Evolutionary conservation across 2,797 vertebrate genomes (phyloP).

Genomic region (Phoeniculus purpureus): DNA sequence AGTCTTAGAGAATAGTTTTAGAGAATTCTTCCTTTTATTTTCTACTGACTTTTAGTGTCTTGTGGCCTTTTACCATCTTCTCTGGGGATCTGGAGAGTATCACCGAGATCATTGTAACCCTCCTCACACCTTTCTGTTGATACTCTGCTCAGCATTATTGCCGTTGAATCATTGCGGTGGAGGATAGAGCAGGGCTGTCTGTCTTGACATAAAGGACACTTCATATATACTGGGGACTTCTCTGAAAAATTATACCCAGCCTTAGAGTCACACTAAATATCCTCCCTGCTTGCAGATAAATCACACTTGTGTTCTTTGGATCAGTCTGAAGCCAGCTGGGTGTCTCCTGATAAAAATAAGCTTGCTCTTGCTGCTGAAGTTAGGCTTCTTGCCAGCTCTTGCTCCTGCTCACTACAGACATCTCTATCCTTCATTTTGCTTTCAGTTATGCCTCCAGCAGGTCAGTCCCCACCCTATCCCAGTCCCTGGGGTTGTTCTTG

Average conservation of each 20-base stretch:
- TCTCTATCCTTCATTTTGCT: background rate
- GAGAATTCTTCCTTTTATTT: background rate
- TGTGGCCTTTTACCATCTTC: background rate
- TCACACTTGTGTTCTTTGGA: background rate
- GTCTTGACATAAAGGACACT: background rate
- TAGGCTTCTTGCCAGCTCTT: background rate
- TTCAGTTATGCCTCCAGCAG: background rate
- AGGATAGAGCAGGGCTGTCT: background rate
- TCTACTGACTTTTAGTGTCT: background rate
- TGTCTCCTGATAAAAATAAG: background rate
- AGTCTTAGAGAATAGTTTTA: background rate
- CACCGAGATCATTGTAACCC: background rate
- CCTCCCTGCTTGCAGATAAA: conserved; percentile 7
- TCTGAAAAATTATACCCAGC: background rate
- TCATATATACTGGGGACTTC: background rate
- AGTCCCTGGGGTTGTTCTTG: no score
- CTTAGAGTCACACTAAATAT: background rate
- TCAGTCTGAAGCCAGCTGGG: background rate
- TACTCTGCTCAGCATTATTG: background rate
- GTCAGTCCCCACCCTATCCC: no score
- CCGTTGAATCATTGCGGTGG: background rate
- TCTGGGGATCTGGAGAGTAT: background rate
- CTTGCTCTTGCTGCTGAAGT: background rate
- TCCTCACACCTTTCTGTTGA: background rate
- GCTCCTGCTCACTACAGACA: background rate